Evolutionary conservation across 2,888 invertebrate species (phyloP), one percentile per base, ranked within the genome.

Genomic region (Trachelus iudaicus): DNA sequence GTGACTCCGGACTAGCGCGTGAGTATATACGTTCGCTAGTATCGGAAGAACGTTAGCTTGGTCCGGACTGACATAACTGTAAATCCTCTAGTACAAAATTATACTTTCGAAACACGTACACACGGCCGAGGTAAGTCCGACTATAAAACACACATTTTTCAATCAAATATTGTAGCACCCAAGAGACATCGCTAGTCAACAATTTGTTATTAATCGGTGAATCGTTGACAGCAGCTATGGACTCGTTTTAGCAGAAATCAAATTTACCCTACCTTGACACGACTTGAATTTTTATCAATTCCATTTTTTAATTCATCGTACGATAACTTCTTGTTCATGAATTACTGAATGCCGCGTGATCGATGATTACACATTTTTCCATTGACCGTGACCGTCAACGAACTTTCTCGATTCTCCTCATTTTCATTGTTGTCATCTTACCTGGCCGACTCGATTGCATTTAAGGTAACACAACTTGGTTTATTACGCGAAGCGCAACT

Each of bases 11-110:
- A 31, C 31, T 71, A 34, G 71, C 33, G 71, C 71, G 71, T 31
- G 13, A 71, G 71, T 34, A 34, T 34, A 30, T 71, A 33, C 33
- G 13, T 34, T 33, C 71, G 34, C 80, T 81, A 83, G 83, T 83
- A 78, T 82, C 77, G 78, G 81, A 69, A 77, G 79, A 79, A 79
- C 83, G 79, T 79, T 80, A 15, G 71, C 71, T 13, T 15, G 71
- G 71, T 34, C 15, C 71, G 71, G 71, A 71, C 31, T 34, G 31
- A 15, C 71, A 34, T 71, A 71, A 71, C 71, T 71, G 71, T 71
- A 71, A 71, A 71, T 34, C 23, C 11, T 71, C 71, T 34, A 56
- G 56, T 56, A 56, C 56, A 56, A 56, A 56, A 56, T 56, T 56
- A 56, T 56, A 56, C 56, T 56, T 23, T 56, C 56, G 0, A 56